Base-by-base conservation (phyloP, 2,113 vertebrate genomes). In the human (Homo sapiens) region DNA sequence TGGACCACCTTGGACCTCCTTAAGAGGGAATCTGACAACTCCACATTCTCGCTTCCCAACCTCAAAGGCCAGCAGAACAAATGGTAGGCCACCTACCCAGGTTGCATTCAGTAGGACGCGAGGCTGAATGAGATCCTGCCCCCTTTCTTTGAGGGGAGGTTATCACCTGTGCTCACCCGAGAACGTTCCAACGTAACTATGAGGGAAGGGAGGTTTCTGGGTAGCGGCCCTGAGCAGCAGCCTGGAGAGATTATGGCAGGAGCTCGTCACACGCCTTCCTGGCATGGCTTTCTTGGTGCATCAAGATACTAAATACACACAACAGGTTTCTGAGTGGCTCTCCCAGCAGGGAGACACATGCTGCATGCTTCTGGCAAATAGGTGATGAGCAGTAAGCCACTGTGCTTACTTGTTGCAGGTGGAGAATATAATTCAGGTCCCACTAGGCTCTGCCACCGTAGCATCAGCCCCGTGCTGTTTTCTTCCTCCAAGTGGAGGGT, bases 401-500 rank as follows among this genome's bases (percentile, higher is more conserved):
- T 48, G 2, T 50, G 59, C 38, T 38, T 32, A 18, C 38, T 59
- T 3, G 73, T 55, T 61, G 43, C 40, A 45, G 79, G 27, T 35
- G 11, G 78, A 45, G 82, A 38, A 5, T 0, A 2, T 1, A 1
- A 23, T 13, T 61, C 22, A 45, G 14, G 70, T n/a, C 9, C 27
- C 57, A 1, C 18, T 6, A 5, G 66, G 83, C 82, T 79, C 81
- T 52, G 61, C 72, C 3, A 8, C 73, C 14, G 57, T 1, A 38
- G 48, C 25, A 30, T 45, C 50, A 8, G 40, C n/a, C 12, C 92
- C 3, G 0, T 0, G 4, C 89, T 50, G 32, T 0, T 48, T 40
- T 25, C 50, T 18, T 38, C 30, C 61, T 70, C 40, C 7, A 9
- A 0, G 1, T 0, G 27, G 64, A 27, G 18, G 1, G 27, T 32